phyloP scores from a whole-genome alignment of 2,797 vertebrate species.

The Leptodactylus fallax region DNA sequence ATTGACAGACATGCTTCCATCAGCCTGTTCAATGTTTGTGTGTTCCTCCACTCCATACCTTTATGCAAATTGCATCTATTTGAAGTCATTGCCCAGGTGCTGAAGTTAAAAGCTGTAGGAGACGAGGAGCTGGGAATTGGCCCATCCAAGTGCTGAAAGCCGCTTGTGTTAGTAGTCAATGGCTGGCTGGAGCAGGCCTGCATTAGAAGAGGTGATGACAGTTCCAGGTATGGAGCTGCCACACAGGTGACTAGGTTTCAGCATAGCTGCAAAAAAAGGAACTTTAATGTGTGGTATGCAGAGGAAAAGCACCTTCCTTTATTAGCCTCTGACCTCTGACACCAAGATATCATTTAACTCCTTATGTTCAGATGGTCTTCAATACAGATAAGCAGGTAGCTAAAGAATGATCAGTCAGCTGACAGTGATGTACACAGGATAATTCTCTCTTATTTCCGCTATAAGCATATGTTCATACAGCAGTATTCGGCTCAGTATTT shows the following conservation, averaged over 20 bases:
- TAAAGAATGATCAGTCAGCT: neutral
- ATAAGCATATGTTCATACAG: no score
- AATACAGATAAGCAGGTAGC: slow-evolving; percentile 22
- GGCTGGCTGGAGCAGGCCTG: slow-evolving; percentile 67
- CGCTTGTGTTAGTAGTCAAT: slow-evolving; percentile 70
- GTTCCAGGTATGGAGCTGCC: slow-evolving; percentile 70
- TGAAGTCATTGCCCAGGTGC: slow-evolving; percentile 57
- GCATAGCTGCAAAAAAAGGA: slow-evolving; percentile 61
- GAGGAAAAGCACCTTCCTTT: slow-evolving; percentile 69
- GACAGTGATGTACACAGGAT: neutral
- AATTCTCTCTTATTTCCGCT: no score
- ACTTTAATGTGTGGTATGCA: slow-evolving; percentile 67
- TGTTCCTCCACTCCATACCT: slow-evolving; percentile 45
- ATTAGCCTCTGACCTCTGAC: slow-evolving; percentile 69
- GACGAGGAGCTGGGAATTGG: slow-evolving; percentile 65
- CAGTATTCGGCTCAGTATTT: no score
- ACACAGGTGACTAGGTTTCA: slow-evolving; percentile 75
- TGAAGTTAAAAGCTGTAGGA: slow-evolving; percentile 70
- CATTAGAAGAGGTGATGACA: slow-evolving; percentile 85
- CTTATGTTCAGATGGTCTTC: slow-evolving; percentile 33
- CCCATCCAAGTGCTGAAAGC: slow-evolving; percentile 73
- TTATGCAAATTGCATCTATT: neutral
- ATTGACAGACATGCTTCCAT: slow-evolving; percentile 64
- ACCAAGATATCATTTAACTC: slow-evolving; percentile 37
- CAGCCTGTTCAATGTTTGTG: slow-evolving; percentile 57